Base-by-base conservation (phyloP, 2,888 invertebrate species). In the Frankliniella fusca region DNA sequence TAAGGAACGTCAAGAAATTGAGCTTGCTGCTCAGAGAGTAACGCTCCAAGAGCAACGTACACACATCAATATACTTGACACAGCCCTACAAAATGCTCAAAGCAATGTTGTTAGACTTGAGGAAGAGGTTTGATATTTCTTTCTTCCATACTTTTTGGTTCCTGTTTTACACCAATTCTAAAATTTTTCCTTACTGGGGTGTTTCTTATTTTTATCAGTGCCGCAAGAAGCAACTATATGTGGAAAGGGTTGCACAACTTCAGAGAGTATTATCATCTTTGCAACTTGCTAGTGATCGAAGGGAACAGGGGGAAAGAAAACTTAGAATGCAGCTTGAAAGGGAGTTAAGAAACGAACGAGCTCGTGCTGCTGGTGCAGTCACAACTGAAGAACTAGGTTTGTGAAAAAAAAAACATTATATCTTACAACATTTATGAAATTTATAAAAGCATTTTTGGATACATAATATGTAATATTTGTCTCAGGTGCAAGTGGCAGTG, bases 1-100 rank as follows among this genome's bases (percentile, higher is more conserved):
- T n/a, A 96, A 96, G 88, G 97, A 97, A 87, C 90, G 96, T 70
- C 95, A 97, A 87, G 96, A 97, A 89, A 94, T 97, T 84, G 97
- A 98, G 89, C 90, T 97, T 86, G 93, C 94, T 23, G 96, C 97
- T 0, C 96, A 97, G 87, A 90, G 95, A 85, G 95, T 95, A 23
- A 97, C 97, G 20, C 89, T 97, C 83, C 95, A 96, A 87, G 97
- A 97, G 87, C 97, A 97, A 87, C 91, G 97, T 84, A 96, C 95
- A 48, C 97, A 97, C 88, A 97, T 97, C 87, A 96, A 96, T 86
- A 96, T 97, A 85, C 90, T 97, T 82, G 97, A 97, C 87, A 95
- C 94, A 48, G 97, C 97, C 82, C 91, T 97, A 84, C 95, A 94
- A 82, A 97, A 96, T 89, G 96, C 97, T 10, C 97, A 97, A 89